Base-by-base conservation (phyloP, 2,113 vertebrate genomes). In the Tachuris rubrigastra region DNA sequence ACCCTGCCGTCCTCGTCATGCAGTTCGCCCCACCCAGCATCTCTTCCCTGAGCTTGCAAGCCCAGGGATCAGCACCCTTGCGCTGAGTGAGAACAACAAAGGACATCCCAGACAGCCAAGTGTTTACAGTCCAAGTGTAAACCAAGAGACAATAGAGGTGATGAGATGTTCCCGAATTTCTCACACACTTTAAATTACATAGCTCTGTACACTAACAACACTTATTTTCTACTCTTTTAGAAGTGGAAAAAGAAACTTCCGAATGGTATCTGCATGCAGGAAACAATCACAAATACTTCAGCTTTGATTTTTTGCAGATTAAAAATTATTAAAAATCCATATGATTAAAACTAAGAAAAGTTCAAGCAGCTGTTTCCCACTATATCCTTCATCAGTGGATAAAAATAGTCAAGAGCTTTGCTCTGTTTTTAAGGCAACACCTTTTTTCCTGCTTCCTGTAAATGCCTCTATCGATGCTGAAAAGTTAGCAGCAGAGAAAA, bases 381-480 rank as follows among this genome's bases (percentile, higher is more conserved):
- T 67, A 14, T 42, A 74, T 53, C 41, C 62, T 73, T 92, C 75
- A 92, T 31, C 68, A 47, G 56, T 9, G 52, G 79, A 86, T 84
- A 96, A 96, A 94, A 95, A 96, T 23, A 94, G 88, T 59, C 65
- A 73, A 85, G 35, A 93, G 89, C 60, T 92, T 86, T 86, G 80
- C 79, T 92, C 73, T 35, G n/a, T 58, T 96, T 60, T 85, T 65
- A 80, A 85, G 86, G 80, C 83, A 93, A 87, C 90, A 95, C 88
- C 76, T 95, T 94, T 86, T 85, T 93, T 77, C 63, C 86, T 81
- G 74, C 66, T 96, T 97, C 95, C 96, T 92, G 83, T 62, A 92
- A 92, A 94, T 53, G 83, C 22, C 23, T 92, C 93, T 73, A 46
- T 25, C 21, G 1, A 71, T 27, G 55, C 35, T 0, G 1, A 76